Evolutionary conservation across 2,888 invertebrate species (phyloP).

Genomic region (Syritta pipiens): DNA sequence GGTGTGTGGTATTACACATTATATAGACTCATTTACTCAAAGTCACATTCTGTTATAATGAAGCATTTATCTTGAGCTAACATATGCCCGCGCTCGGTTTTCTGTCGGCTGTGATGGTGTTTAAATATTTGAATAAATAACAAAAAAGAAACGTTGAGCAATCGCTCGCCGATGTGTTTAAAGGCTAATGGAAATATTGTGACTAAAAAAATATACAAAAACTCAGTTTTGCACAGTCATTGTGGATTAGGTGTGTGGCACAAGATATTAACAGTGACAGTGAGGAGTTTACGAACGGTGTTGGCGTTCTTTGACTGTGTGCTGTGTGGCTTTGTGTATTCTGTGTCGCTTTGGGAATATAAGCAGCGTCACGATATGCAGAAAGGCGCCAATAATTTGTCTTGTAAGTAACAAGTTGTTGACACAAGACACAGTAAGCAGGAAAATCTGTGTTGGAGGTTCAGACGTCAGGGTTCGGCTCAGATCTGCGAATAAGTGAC

Average conservation of each 20-base stretch:
- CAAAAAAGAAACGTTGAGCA: neutral
- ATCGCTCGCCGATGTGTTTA: constrained; percentile 7
- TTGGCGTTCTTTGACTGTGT: too few species aligned
- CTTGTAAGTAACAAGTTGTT: too few species aligned
- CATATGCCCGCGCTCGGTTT: neutral
- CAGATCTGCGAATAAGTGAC: too few species aligned
- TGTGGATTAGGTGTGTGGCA: constrained; percentile 19
- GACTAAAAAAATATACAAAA: constrained; percentile 5
- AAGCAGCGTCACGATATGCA: too few species aligned
- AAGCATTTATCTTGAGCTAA: constrained; percentile 13
- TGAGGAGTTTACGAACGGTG: neutral
- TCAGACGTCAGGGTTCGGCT: too few species aligned
- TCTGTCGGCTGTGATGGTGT: constrained; percentile 1
- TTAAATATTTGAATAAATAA: neutral
- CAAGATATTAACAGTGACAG: constrained; percentile 3
- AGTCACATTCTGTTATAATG: constrained; percentile 1
- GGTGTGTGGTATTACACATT: constrained; percentile 1
- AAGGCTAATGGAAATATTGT: constrained; percentile 12
- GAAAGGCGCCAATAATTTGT: too few species aligned
- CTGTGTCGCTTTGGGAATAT: too few species aligned
- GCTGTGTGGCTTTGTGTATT: too few species aligned
- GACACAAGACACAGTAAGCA: too few species aligned
- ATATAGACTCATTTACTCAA: neutral
- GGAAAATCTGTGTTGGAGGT: too few species aligned
- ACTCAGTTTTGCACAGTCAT: constrained; percentile 41